Evolutionary conservation across 2,113 vertebrate species (phyloP), one percentile per base, ranked within the genome.

Genomic region (Picathartes gymnocephalus): DNA sequence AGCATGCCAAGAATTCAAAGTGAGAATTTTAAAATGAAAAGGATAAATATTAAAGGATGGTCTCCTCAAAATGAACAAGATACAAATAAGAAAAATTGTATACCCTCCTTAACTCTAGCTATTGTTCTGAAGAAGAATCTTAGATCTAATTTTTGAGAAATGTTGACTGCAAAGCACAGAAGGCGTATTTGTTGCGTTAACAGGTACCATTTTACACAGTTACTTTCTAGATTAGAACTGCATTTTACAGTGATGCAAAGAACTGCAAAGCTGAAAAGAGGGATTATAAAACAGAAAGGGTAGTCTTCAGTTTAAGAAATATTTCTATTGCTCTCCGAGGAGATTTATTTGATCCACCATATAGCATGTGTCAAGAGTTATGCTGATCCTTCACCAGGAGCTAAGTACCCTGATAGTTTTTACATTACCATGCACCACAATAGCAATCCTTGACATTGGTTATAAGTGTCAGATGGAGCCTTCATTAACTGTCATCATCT

Each of bases 371-470:
- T 95, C 86, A 96, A 85, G 90, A 93, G 68, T 90, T 95, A 68
- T 14, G 74, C 82, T 77, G 91, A 95, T 96, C 76, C 80, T 90
- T 88, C 84, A 57, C 70, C 5, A 1, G 69, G n/a, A 93, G 71
- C 83, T 93, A 92, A 94, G 87, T 54, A 94, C 53, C 57, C 71
- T 51, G 64, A 88, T 76, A 91, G 77, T 86, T 96, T 90, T 86
- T 81, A 77, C 78, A 86, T 92, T 87, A 84, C 68, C 53, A 58
- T 35, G 58, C 56, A 81, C 90, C 84, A 96, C 83, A 96, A 90
- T 33, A 94, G 80, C 89, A 92, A 83, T 88, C 90, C 91, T 92
- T 96, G 91, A 93, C 91, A 92, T 45, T 92, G 93, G 92, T 92
- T 96, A 5, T 61, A 94, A 93, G 86, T 72, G 90, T 93, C 84